Evolutionary conservation across 2,797 vertebrate genomes (phyloP).

Genomic region (Numenius phaeopus): DNA sequence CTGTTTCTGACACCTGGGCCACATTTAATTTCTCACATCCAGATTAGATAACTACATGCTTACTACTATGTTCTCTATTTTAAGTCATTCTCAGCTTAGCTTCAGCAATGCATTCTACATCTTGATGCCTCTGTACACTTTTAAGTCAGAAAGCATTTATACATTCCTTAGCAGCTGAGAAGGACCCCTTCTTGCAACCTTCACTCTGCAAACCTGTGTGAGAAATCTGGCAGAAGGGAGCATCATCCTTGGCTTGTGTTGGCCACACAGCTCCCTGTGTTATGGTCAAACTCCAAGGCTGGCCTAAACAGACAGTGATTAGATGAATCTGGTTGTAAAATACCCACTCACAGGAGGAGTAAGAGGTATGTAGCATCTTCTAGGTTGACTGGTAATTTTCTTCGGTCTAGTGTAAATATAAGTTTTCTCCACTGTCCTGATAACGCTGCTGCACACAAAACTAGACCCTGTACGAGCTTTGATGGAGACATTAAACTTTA

Average conservation of each 20-base stretch:
- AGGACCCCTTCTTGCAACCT: neutral
- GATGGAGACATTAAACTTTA: neutral
- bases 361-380: neutral
- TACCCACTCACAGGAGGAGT: neutral
- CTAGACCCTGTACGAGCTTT: neutral
- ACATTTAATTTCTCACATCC: neutral
- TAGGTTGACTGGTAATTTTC: neutral
- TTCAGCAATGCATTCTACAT: neutral
- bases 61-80: neutral
- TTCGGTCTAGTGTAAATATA: neutral
- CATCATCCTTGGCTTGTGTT: neutral
- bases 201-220: neutral
- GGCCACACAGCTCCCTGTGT: neutral
- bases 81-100: neutral
- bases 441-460: neutral
- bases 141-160: neutral
- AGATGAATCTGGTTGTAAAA: neutral
- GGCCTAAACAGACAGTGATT: neutral
- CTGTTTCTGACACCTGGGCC: neutral
- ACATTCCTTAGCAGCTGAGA: neutral
- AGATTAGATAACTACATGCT: neutral
- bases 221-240: neutral
- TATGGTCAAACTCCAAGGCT: neutral
- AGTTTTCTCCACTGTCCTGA: neutral
- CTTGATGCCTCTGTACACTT: neutral